Evolutionary conservation across 2,888 invertebrate species (phyloP), one percentile per base, ranked within the genome.

Genomic region (Philopedon plagiatum): DNA sequence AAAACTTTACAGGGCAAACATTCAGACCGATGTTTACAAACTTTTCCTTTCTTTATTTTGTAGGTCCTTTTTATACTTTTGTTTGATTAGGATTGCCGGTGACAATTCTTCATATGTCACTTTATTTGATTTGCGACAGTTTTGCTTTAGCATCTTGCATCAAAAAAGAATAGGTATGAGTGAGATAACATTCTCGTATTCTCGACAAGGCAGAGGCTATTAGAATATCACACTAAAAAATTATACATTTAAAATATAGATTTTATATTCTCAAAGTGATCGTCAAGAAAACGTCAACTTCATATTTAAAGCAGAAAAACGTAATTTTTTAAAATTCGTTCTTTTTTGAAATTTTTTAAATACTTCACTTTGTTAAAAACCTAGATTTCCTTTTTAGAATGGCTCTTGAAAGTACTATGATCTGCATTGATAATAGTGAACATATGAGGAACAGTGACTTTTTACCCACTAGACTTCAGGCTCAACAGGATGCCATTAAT

Each of bases 371-470:
- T n/a, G n/a, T n/a, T n/a, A n/a, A n/a, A n/a, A n/a, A n/a, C n/a
- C n/a, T n/a, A n/a, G n/a, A n/a, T n/a, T n/a, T n/a, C n/a, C n/a
- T n/a, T n/a, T n/a, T n/a, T n/a, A n/a, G n/a, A n/a, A n/a, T n/a
- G n/a, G n/a, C n/a, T n/a, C n/a, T n/a, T n/a, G n/a, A n/a, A n/a
- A n/a, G n/a, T n/a, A n/a, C n/a, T n/a, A n/a, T n/a, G n/a, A n/a
- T n/a, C n/a, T n/a, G n/a, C n/a, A n/a, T 99, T 77, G 99, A 99
- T 88, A 99, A 98, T 87, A 99, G 99, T 88, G 99, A 99, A 86
- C 99, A 94, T 86, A 99, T 99, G 96, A 91, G 99, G 83, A 99
- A 99, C 91, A 99, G 99, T 77, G 99, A 99, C 87, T 99, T 98
- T 86, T 88, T 97, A 75, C 99, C 99, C 18, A 98, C 98, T 7